These are phyloP conservation scores for Acrocephalus kingi DNA, from an alignment of 2,113 vertebrate species.

Conservation along the genomic window DNA sequence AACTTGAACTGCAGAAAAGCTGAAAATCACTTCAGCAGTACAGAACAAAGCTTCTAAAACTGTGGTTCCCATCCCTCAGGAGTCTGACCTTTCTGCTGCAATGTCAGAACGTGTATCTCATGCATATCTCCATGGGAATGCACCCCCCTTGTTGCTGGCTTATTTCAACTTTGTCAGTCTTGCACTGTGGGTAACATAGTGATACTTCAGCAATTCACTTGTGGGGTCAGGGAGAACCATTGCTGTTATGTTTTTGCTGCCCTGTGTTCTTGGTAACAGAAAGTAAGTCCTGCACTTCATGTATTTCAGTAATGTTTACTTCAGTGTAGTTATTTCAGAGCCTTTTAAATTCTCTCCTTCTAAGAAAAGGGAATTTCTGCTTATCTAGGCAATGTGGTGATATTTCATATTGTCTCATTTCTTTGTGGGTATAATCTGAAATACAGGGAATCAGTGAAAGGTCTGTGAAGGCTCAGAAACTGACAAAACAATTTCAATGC, in stretches of 20 bases:
- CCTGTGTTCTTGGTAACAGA: neutral
- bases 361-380: neutral
- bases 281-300: neutral
- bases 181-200: neutral
- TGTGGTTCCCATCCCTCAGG: neutral
- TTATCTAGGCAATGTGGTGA: neutral
- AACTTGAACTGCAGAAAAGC: neutral
- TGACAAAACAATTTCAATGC: neutral
- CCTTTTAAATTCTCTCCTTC: neutral
- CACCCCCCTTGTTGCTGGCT: neutral
- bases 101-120: neutral
- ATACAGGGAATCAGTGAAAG: neutral
- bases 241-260: neutral
- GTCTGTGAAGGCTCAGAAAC: neutral
- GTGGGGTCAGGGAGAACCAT: neutral
- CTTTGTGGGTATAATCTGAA: neutral
- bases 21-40: neutral
- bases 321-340: neutral
- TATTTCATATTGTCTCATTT: neutral
- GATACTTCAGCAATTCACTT: neutral
- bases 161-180: neutral
- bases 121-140: neutral
- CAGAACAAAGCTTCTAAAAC: neutral
- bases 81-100: neutral
- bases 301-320: neutral